These are phyloP conservation scores for Synanceia verrucosa DNA, from an alignment of 2,797 vertebrate species.

Conservation along the genomic window DNA sequence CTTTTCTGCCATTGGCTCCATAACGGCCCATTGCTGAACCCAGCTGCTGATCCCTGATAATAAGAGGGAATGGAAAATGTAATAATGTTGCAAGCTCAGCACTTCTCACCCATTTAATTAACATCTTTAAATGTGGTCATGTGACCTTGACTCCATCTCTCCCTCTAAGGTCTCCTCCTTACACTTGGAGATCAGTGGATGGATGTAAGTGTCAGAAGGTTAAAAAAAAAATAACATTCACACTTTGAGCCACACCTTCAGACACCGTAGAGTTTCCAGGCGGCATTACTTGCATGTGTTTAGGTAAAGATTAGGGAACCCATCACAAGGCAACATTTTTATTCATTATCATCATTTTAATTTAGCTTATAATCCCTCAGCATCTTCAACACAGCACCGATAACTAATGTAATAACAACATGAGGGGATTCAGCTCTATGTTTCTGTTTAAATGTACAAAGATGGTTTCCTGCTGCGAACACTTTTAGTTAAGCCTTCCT, in stretches of 20 bases:
- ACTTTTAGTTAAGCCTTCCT: slow-evolving; percentile 7
- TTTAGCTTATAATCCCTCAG: not conserved
- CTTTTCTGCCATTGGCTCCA: no score
- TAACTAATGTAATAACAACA: not conserved
- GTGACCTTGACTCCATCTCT: not conserved
- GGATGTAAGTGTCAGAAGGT: not conserved
- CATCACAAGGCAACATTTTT: not conserved
- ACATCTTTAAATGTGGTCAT: not conserved
- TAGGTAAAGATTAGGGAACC: not conserved
- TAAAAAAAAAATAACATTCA: not conserved
- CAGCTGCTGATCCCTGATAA: not conserved
- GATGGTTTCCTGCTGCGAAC: slow-evolving; percentile 6
- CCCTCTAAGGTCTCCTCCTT: not conserved
- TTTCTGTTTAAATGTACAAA: slow-evolving; percentile 10
- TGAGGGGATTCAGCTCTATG: not conserved
- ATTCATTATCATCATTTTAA: not conserved
- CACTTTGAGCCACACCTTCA: not conserved
- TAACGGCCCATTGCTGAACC: not conserved
- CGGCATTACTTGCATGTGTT: not conserved
- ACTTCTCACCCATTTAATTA: slow-evolving; percentile 1
- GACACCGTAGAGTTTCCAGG: not conserved
- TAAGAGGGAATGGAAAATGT: not conserved
- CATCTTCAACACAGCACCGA: not conserved
- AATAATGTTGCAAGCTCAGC: not conserved
- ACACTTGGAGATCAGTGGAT: not conserved